Percentiles rank a stretch among this genome's conserved stretches.
phyloP scores from a whole-genome alignment of 1,140 invertebrate species.

The Drosophila baimaii region DNA sequence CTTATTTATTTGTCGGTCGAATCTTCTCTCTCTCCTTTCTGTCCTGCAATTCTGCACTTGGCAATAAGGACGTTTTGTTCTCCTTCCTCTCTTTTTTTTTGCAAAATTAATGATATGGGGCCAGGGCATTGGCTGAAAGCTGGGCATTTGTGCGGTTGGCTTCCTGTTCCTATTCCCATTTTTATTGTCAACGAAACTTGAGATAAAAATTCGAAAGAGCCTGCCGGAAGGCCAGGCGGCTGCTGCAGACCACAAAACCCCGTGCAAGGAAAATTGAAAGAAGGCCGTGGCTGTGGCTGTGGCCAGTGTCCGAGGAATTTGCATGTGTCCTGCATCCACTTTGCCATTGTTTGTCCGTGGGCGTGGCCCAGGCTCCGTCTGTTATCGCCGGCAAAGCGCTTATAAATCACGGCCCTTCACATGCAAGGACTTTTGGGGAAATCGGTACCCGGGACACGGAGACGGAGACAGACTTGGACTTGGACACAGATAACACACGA shows the following conservation, averaged over 20 bases:
- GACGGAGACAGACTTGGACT: conserved; percentile 1
- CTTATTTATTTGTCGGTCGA: conserved; percentile 72
- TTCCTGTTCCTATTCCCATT: conserved; percentile 66
- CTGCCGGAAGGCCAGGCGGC: conserved; percentile 47
- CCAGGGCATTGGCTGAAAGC: conserved; percentile 3
- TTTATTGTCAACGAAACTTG: conserved; percentile 75
- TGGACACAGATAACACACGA: conserved; percentile 56
- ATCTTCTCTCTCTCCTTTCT: background rate
- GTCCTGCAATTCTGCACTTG: conserved; percentile 61
- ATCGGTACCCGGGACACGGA: background rate
- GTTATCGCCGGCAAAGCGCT: conserved; percentile 76
- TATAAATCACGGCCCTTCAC: conserved; percentile 77
- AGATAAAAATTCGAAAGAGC: conserved; percentile 56
- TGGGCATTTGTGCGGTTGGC: conserved; percentile 40
- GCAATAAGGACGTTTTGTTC: conserved; percentile 62
- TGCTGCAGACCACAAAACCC: conserved; percentile 38
- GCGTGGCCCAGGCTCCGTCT: conserved; percentile 45
- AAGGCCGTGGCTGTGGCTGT: conserved; percentile 38
- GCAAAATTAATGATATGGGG: conserved; percentile 76
- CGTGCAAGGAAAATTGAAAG: conserved; percentile 78
- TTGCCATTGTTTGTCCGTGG: conserved; percentile 52
- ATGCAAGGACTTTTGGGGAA: conserved; percentile 35
- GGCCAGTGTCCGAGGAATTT: conserved; percentile 58
- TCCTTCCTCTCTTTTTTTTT: conserved; percentile 38
- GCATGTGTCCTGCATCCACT: conserved; percentile 58